Evolutionary conservation across 2,888 invertebrate species (phyloP), one percentile per base, ranked within the genome.

Genomic region (Callosobruchus maculatus): DNA sequence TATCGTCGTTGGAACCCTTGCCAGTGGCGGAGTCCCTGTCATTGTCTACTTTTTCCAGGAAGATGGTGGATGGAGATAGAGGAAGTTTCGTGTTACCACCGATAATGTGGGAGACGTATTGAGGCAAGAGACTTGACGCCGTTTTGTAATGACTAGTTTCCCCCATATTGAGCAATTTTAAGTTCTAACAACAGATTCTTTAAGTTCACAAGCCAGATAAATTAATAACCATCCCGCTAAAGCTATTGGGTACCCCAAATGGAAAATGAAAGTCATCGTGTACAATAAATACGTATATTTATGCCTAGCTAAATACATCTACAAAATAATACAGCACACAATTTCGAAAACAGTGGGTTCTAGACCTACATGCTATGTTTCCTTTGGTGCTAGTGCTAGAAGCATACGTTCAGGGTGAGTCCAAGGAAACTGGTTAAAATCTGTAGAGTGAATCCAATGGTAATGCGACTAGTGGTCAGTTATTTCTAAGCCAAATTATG

Each of bases 311-410:
- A 49, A 49, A 13, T 49, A 49, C 49, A 49, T 49, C 49, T 49
- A 49, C 49, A 49, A 49, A 26, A 49, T 49, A 49, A 49, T 18
- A 7, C 18, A 7, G 13, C 49, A 49, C 49, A 49, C 4, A 49
- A 26, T 13, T 49, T 13, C 9, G 13, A 18, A 49, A 49, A 49
- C 18, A 18, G 49, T 49, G 49, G 49, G 13, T 49, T 49, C 49
- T 49, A 49, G 49, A 49, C 49, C 49, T 49, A 49, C 49, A 49
- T 13, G 49, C 49, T 49, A 49, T 1, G 26, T 49, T 49, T 49
- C 69, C 70, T 71, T 70, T 66, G 66, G 77, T 78, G 78, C 76
- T 74, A 75, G 77, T 77, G 78, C 78, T 76, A 77, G 75, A 77
- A 76, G 77, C 78, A 49, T 49, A 49, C 49, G 13, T 49, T 49